These are phyloP conservation scores for Lasioglossum villosulum DNA, from an alignment of 2,888 invertebrate species.

Conservation along the genomic window DNA sequence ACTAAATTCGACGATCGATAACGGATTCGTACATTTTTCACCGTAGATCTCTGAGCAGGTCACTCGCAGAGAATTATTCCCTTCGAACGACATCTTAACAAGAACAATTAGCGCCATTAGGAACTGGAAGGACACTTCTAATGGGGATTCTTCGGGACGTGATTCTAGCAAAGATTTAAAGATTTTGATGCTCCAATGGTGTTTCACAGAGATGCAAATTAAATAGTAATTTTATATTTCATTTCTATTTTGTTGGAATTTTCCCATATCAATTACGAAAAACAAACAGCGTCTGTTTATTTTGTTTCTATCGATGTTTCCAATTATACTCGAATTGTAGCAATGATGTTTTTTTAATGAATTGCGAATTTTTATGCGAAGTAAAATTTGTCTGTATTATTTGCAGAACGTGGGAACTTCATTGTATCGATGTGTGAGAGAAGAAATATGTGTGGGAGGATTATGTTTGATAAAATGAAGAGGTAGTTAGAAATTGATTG, in stretches of 20 bases:
- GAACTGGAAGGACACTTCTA: not conserved
- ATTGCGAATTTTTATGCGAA: not conserved
- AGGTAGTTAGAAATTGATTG: too few relatives aligned
- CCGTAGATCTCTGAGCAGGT: not conserved
- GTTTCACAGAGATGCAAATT: not conserved
- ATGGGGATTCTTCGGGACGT: not conserved
- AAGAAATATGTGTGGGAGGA: not conserved
- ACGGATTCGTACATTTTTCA: not conserved
- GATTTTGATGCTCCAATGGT: too few relatives aligned
- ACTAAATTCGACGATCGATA: not conserved
- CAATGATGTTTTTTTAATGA: not conserved
- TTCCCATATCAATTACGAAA: not conserved
- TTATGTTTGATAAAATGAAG: not conserved
- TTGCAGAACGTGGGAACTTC: not conserved
- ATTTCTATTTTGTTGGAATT: not conserved
- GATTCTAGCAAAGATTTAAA: not conserved
- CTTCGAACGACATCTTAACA: slow-evolving; percentile 5
- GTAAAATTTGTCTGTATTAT: not conserved
- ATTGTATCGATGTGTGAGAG: not conserved
- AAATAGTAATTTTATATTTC: not conserved
- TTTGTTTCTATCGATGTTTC: not conserved
- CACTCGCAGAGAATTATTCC: slow-evolving; percentile 7
- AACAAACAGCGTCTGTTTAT: not conserved
- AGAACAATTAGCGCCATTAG: slow-evolving; percentile 3
- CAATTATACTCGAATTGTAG: not conserved